Evolutionary conservation across 2,797 vertebrate species (phyloP).

Genomic region (Phylloscopus collybita): DNA sequence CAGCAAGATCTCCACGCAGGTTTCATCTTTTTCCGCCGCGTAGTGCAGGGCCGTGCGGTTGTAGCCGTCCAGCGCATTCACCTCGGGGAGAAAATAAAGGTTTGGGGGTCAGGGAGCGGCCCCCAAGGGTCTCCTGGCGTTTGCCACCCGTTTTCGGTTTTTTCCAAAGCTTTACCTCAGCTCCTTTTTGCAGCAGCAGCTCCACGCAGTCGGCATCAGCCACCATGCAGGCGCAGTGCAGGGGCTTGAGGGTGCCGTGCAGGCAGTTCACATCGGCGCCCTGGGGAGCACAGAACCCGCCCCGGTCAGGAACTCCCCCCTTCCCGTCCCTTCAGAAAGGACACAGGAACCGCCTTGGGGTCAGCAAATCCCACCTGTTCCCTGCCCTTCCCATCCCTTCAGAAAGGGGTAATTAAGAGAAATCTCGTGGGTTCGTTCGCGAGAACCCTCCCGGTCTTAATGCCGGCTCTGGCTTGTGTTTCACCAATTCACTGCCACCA

Average conservation of each 20-base stretch:
- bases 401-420: background rate
- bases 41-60: constrained; percentile 96
- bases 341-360: background rate
- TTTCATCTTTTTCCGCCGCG: constrained; percentile 94
- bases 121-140: too few species aligned
- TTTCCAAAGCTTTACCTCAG: constrained; percentile 81
- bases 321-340: background rate
- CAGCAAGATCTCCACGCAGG: constrained; percentile 92
- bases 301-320: background rate
- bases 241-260: constrained; percentile 93
- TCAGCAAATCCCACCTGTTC: background rate
- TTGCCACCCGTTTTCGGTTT: accelerated
- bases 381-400: background rate
- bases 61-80: constrained; percentile 95
- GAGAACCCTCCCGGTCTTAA: too few species aligned
- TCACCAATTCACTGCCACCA: too few species aligned
- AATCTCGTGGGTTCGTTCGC: background rate
- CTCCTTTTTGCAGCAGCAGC: constrained; percentile 94
- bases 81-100: constrained; percentile 69
- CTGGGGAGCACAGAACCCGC: constrained; percentile 55
- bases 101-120: accelerated
- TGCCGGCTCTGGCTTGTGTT: background rate
- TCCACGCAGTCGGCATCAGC: constrained; percentile 95
- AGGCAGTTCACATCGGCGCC: constrained; percentile 96
- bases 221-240: constrained; percentile 98